phyloP scores from a whole-genome alignment of 2,113 vertebrate genomes.

The Ophiodon elongatus region DNA sequence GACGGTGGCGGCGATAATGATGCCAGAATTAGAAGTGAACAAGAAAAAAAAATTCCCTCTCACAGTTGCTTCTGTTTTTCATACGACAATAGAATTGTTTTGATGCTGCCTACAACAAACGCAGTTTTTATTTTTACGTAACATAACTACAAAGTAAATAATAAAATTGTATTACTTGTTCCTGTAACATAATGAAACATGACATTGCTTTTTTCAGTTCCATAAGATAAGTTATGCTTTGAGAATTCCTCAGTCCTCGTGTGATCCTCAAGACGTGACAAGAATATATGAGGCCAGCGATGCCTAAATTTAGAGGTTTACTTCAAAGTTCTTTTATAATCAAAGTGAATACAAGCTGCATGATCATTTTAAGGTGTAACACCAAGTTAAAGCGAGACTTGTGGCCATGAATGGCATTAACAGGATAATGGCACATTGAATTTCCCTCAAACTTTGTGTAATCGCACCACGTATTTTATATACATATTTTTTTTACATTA shows the following conservation, averaged over 20 bases:
- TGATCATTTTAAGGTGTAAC: not conserved
- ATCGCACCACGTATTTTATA: not conserved
- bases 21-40: constrained; percentile 17
- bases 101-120: not conserved
- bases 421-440: not conserved
- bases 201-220: not conserved
- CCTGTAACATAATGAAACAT: not conserved
- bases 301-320: not conserved
- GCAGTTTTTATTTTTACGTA: not conserved
- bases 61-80: not conserved
- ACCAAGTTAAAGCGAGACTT: not conserved
- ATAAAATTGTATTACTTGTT: not conserved
- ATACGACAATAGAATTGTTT: not conserved
- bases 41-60: not conserved
- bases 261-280: not conserved
- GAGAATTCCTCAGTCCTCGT: not conserved
- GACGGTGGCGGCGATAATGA: not conserved
- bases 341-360: not conserved
- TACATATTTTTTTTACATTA: not conserved
- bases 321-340: not conserved
- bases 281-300: not conserved
- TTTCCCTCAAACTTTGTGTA: not conserved
- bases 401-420: not conserved
- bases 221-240: not conserved
- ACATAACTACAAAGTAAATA: not conserved